Conservation (phyloP, 2,113 vertebrate species). For the Xiphorhynchus elegans region DNA sequence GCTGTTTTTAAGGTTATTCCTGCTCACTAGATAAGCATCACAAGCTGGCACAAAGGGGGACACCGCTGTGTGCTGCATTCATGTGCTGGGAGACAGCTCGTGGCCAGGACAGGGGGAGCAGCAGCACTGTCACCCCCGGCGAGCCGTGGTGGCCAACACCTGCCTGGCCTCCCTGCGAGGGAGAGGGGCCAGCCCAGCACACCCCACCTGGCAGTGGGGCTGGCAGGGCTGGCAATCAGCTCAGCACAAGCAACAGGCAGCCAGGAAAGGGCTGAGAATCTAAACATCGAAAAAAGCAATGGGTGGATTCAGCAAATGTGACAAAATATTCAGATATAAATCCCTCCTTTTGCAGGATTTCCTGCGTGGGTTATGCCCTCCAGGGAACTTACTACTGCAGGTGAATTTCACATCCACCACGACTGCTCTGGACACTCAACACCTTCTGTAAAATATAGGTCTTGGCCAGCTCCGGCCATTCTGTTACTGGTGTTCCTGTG, state of each 20-base stretch:
- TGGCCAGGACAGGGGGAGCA: not conserved
- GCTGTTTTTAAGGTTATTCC: not conserved
- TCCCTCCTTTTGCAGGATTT: not conserved
- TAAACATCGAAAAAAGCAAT: rapidly evolving
- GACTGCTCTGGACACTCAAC: not conserved
- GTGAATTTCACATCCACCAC: not conserved
- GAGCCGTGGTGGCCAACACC: rapidly evolving
- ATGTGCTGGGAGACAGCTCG: rapidly evolving
- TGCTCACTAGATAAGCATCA: not conserved
- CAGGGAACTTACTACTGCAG: not conserved
- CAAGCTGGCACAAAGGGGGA: rapidly evolving
- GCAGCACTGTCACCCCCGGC: not conserved
- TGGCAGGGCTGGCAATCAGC: not conserved
- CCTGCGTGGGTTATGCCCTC: not conserved
- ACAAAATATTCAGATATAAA: rapidly evolving
- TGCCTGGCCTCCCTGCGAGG: rapidly evolving
- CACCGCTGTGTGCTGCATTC: rapidly evolving
- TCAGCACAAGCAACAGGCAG: not conserved
- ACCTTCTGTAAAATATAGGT: not conserved
- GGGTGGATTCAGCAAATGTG: rapidly evolving
- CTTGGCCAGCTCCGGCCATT: not conserved
- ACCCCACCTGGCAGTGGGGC: not conserved
- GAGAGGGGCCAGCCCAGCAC: not conserved
- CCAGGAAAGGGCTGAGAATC: not conserved
- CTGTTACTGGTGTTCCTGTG: not conserved